Conservation (phyloP, 2,888 invertebrate genomes). For the Trilocha varians region DNA sequence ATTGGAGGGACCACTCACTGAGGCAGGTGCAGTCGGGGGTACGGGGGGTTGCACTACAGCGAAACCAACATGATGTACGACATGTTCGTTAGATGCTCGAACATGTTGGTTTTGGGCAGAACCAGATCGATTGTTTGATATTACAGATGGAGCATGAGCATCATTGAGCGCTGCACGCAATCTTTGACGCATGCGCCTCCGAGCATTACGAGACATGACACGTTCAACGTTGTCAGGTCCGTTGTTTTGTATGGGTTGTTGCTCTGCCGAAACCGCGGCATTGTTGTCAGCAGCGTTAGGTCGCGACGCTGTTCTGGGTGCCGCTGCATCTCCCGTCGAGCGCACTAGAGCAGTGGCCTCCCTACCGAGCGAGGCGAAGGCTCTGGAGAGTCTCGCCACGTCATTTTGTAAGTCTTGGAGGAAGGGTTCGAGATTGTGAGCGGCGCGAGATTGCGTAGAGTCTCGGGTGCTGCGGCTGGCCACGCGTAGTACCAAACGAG, state of each 20-base stretch:
- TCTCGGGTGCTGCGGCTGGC: constrained; percentile 43
- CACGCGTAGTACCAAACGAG: constrained; percentile 56
- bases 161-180: constrained; percentile 41
- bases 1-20: constrained; percentile 20
- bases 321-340: constrained; percentile 39
- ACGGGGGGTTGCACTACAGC: constrained; percentile 1
- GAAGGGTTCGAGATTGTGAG: constrained; percentile 40
- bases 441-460: constrained; percentile 14
- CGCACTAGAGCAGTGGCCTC: constrained; percentile 42
- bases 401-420: constrained; percentile 50
- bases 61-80: constrained; percentile 2
- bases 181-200: constrained; percentile 49
- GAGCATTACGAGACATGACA: constrained; percentile 43
- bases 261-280: constrained; percentile 7
- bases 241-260: constrained; percentile 13
- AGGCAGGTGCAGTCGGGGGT: constrained; percentile 8
- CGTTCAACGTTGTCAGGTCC: constrained; percentile 12
- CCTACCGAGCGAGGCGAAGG: constrained; percentile 47
- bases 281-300: background rate
- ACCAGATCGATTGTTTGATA: constrained; percentile 7
- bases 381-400: constrained; percentile 46
- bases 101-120: constrained; percentile 20
- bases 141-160: constrained; percentile 15
- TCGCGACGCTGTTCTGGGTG: constrained; percentile 24
- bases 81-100: constrained; percentile 11